Base-by-base conservation (phyloP, 1,140 invertebrate species). In the Drosophila lacertosa region DNA sequence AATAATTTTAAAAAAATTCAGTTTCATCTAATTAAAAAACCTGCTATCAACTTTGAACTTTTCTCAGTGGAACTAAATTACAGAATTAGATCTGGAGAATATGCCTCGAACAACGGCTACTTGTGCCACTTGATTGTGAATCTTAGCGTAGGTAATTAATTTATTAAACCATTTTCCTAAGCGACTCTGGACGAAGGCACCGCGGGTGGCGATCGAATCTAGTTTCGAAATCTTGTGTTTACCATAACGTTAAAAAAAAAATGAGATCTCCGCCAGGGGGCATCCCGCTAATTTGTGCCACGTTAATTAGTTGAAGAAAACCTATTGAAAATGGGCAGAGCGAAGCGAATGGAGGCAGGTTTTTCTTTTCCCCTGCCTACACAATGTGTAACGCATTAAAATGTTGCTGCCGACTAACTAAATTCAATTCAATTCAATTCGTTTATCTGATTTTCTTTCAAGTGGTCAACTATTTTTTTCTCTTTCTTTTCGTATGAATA, bases 371-470 rank as follows among this genome's bases (percentile, higher is more conserved):
- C n/a, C 2, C 77, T 81, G 74, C 78, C 76, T 75, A 77, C 77
- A 73, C 77, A 81, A 81, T 64, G 59, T 82, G 73, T 69, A 81
- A 77, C 78, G 70, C 74, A 74, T 76, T 74, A 74, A 59, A 59
- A 74, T 74, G 71, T 71, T 71, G 51, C 53, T 73, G 47, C 50
- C 51, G 55, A 60, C 65, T 62, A 62, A 68, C 65, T 68, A 42
- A 65, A 65, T 71, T 60, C 63, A 76, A 76, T 62, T 63, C 58
- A 70, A 74, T 75, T 76, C 65, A 75, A 74, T 74, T 81, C 63
- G 78, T 82, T 82, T 82, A 81, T 81, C 78, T 82, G 68, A 77
- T 81, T 82, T 77, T 65, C 65, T 63, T 55, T 77, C 68, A 60
- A 82, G 73, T 81, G 72, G 77, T 67, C 58, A 50, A 68, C 50